phyloP scores from a whole-genome alignment of 2,113 vertebrate species.

The Sterna hirundo region DNA sequence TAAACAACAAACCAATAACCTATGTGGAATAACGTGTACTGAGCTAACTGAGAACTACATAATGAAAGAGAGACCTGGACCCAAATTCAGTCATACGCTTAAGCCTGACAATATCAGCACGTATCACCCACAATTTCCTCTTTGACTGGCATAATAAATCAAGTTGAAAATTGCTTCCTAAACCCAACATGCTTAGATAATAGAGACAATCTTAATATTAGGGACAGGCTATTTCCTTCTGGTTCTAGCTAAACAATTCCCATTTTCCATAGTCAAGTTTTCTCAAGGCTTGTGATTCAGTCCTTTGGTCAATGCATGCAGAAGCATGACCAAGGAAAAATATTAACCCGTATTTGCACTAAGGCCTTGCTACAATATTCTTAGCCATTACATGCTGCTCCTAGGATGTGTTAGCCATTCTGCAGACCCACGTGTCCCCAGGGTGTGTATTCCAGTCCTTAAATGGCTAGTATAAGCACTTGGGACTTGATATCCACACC shows the following conservation, averaged over 20 bases:
- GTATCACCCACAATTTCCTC: neutral
- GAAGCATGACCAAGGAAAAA: neutral
- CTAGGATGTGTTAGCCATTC: fast-evolving
- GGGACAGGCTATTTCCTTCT: neutral
- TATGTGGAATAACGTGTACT: fast-evolving
- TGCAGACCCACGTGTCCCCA: neutral
- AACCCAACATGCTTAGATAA: neutral
- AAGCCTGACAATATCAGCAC: neutral
- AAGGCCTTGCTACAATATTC: neutral
- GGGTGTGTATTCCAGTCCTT: neutral
- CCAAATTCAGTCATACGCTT: neutral
- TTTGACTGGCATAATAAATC: neutral
- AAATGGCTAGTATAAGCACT: neutral
- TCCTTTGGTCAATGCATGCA: neutral
- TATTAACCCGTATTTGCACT: neutral
- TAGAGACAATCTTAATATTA: neutral
- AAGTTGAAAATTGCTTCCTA: slow-evolving; percentile 14
- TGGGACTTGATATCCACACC: neutral
- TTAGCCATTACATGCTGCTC: neutral
- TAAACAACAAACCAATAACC: neutral
- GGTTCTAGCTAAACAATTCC: neutral
- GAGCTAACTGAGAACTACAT: neutral
- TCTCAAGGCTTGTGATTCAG: neutral
- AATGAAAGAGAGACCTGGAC: neutral
- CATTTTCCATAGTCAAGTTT: neutral